Base-by-base conservation (phyloP, 2,113 vertebrate genomes). In the Bolborhynchus lineola region DNA sequence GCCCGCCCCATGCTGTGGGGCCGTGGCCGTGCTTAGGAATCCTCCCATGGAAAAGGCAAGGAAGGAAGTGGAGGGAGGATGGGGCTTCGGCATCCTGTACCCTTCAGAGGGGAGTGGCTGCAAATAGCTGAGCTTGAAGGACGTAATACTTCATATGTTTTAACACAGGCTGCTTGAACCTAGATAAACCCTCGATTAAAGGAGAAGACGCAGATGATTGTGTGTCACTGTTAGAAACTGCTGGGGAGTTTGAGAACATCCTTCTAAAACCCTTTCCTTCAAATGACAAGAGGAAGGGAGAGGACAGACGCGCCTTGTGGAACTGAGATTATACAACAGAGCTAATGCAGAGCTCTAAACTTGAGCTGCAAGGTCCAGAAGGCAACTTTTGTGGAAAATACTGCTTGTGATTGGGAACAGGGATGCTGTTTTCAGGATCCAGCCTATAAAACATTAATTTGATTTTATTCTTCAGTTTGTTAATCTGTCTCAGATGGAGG, bases 51-150 rank as follows among this genome's bases (percentile, higher is more conserved):
- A 92, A 97, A 97, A 97, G 97, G 91, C 96, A 26, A 98, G 98
- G 98, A 98, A 98, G 98, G 98, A 98, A 98, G 97, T 96, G 62
- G 76, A 96, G 96, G 97, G 98, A 98, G 98, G 97, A 98, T 97
- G 98, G 96, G 96, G 95, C 91, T 85, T 97, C 95, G 5, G 96
- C 97, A 98, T 98, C 98, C 98, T 98, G 98, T 98, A 91, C 97
- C 90, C 97, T 98, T 96, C 3, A 1, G 70, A 95, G 95, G 96
- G 97, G 96, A 95, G 98, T 97, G 98, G 97, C 95, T 50, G 79
- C 65, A 78, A 62, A 88, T 64, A 97, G 95, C 83, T 28, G 82
- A 23, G 96, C 95, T n/a, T 21, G 87, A 65, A 94, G 96, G 94
- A 97, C 78, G n/a, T 88, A 80, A 82, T 60, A 10, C 83, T 46